These are phyloP conservation scores for Prinia subflava DNA, from an alignment of 2,113 vertebrate species.

Conservation along the genomic window DNA sequence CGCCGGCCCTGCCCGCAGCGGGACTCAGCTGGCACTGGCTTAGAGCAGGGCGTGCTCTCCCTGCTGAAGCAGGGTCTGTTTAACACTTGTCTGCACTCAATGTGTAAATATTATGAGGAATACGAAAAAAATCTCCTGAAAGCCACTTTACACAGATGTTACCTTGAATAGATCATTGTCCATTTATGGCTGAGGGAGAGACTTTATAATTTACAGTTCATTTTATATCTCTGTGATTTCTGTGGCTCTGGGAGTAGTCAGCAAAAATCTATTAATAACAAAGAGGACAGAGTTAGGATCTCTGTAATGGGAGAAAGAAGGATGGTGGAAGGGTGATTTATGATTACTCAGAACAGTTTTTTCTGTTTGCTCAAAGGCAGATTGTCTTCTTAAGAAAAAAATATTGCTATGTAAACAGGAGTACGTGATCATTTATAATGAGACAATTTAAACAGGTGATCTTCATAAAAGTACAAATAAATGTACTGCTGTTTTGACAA, in stretches of 20 bases:
- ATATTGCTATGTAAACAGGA: background rate
- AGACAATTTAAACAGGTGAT: background rate
- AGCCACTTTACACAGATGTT: slow-evolving; percentile 14
- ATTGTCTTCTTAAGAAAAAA: slow-evolving; percentile 4
- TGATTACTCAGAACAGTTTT: background rate
- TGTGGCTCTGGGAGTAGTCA: background rate
- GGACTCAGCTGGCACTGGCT: background rate
- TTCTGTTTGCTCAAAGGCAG: slow-evolving; percentile 8
- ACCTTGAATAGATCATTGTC: slow-evolving; percentile 16
- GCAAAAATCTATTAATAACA: slow-evolving; percentile 20
- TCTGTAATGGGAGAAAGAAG: slow-evolving; percentile 15
- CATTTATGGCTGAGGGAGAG: background rate
- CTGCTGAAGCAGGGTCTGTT: background rate
- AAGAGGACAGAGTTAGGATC: background rate
- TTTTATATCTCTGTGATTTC: slow-evolving; percentile 22
- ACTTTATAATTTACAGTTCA: background rate
- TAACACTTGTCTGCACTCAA: background rate
- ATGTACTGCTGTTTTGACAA: background rate
- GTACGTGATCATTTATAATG: background rate
- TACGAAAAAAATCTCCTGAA: slow-evolving; percentile 1
- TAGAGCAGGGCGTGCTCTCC: accelerated
- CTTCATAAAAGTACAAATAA: background rate
- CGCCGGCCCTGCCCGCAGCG: accelerated
- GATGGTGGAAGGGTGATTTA: background rate
- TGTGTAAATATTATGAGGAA: slow-evolving; percentile 52